A percentile compares a stretch with the other conserved stretches of the same genome.
phyloP scores from a whole-genome alignment of 1,140 invertebrate species.

The Rhyzopertha dominica region DNA sequence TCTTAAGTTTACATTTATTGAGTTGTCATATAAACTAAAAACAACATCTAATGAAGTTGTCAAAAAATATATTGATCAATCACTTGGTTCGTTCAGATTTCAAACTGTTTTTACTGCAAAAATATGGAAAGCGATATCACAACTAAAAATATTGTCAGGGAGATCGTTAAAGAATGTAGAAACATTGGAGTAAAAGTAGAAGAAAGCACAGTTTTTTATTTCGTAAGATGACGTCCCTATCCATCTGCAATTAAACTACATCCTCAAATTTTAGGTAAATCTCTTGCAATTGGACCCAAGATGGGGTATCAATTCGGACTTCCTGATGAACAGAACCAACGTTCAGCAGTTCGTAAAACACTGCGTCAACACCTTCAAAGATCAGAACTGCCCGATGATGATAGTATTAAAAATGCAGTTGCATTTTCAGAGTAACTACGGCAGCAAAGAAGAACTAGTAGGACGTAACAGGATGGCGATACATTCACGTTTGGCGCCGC shows the following conservation, averaged over 20 bases:
- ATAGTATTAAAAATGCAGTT: slow-evolving; percentile 63
- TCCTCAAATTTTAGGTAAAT: slow-evolving; percentile 40
- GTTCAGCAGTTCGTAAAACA: slow-evolving; percentile 49
- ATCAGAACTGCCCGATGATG: slow-evolving; percentile 43
- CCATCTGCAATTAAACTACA: not conserved
- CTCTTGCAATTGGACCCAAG: slow-evolving; percentile 50
- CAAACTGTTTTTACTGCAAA: no score
- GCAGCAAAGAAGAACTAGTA: slow-evolving; percentile 51
- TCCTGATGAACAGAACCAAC: slow-evolving; percentile 45
- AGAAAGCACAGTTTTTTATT: slow-evolving; percentile 38
- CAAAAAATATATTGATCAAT: no score
- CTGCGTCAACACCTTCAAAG: slow-evolving; percentile 42
- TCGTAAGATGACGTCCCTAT: slow-evolving; percentile 26
- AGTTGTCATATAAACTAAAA: no score
- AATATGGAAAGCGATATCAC: no score
- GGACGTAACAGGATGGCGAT: slow-evolving; percentile 50
- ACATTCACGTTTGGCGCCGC: slow-evolving; percentile 46
- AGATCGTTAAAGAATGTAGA: slow-evolving; percentile 43
- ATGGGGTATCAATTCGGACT: slow-evolving; percentile 48
- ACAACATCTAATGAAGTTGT: no score
- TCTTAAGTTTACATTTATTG: no score
- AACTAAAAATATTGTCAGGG: slow-evolving; percentile 51
- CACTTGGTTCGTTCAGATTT: no score
- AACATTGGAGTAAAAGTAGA: slow-evolving; percentile 26
- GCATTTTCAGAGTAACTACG: slow-evolving; percentile 64